Percentiles rank a stretch among this genome's conserved stretches.
Conservation (phyloP, 2,797 vertebrate species). For the Toxotes lorentzi region DNA sequence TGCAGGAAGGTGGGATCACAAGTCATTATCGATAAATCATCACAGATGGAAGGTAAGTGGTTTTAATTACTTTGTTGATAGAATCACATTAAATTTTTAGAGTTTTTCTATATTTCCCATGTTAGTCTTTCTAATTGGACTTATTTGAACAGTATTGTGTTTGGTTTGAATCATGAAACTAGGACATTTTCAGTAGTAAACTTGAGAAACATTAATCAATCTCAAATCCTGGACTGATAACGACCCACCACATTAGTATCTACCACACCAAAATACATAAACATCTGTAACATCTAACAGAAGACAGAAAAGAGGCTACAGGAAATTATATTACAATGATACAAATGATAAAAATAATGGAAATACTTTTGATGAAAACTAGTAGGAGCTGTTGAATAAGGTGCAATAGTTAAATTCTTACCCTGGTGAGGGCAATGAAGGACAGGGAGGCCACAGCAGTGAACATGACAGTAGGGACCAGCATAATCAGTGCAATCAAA, state of each 20-base stretch:
- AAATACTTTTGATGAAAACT: neutral
- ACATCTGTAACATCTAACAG: neutral
- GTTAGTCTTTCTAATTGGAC: neutral
- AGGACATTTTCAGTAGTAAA: neutral
- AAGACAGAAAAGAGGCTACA: neutral
- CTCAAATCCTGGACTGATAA: neutral
- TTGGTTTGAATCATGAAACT: neutral
- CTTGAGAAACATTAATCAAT: neutral
- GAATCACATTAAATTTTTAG: neutral
- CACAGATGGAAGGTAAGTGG: neutral
- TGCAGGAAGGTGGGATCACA: slow-evolving; percentile 55
- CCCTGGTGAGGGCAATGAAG: slow-evolving; percentile 95
- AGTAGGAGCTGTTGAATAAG: neutral
- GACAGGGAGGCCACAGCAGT: slow-evolving; percentile 92
- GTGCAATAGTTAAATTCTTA: slow-evolving; percentile 67
- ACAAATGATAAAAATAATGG: neutral
- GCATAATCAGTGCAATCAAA: slow-evolving; percentile 93
- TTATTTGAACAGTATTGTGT: neutral
- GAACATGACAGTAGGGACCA: slow-evolving; percentile 96
- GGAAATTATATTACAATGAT: neutral
- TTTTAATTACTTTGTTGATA: slow-evolving; percentile 2
- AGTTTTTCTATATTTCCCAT: neutral
- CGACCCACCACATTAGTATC: neutral
- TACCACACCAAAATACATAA: neutral
- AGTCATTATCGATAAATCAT: slow-evolving; percentile 8